Base-by-base conservation (phyloP, 2,113 vertebrate species). In the Phalacrocorax aristotelis region DNA sequence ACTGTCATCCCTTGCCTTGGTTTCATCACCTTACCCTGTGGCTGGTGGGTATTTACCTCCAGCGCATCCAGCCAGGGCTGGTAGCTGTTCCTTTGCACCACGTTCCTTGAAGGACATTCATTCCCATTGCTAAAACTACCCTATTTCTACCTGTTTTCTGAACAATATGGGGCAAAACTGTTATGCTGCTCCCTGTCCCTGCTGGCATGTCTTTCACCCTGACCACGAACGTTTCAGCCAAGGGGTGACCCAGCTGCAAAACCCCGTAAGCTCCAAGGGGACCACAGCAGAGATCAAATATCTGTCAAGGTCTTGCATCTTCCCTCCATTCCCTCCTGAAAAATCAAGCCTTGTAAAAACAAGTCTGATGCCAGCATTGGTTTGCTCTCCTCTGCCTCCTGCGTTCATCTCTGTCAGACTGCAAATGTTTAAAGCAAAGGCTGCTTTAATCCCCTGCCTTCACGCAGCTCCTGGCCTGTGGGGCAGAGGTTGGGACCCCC, bases 381-480 rank as follows among this genome's bases (percentile, higher is more conserved):
- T 65, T 87, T 91, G 57, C 27, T 62, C 52, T 66, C 75, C 60
- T 27, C 70, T 93, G 34, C 49, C 58, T 93, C 32, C 40, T 48
- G 9, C 30, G 29, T 51, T 58, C 23, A 2, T 12, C 65, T 48
- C 30, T 8, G 2, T 87, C 44, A 36, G 11, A 10, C 4, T 72
- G n/a, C 62, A 81, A n/a, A 46, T 5, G 10, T 44, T 74, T 57
- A 44, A 74, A 66, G 71, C 32, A 15, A 51, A 60, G n/a, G 44
- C 17, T 27, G 26, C 34, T 48, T 79, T 52, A 42, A 42, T n/a
- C 20, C 74, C 79, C 57, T 1, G 0, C 52, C 77, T 72, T 77
- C 26, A 3, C 0, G 0, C 9, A 30, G 77, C 42, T 72, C 42
- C 58, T 48, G 76, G 42, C 15, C 9, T 0, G 1, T 14, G 10